Percentiles rank a stretch among this genome's conserved stretches.
Conservation (phyloP, 2,888 invertebrate species). For the Microdon myrmicae region DNA sequence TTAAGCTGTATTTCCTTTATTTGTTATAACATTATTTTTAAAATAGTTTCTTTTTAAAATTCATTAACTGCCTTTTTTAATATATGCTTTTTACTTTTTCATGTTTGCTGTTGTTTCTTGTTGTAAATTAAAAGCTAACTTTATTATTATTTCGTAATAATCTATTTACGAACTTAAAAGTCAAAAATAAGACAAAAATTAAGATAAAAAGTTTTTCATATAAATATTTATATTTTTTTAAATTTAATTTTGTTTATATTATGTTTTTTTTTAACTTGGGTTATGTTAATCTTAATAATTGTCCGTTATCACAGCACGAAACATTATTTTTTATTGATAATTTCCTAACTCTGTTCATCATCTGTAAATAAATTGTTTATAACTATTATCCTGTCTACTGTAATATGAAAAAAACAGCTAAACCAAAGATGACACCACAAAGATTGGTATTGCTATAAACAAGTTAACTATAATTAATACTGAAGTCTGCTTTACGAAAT, state of each 20-base stretch:
- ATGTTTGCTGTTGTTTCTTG: constrained; percentile 12
- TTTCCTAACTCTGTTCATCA: constrained; percentile 37
- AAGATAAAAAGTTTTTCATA: constrained; percentile 17
- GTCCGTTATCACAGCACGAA: constrained; percentile 58
- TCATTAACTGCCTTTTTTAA: constrained; percentile 37
- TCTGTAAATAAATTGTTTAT: constrained; percentile 31
- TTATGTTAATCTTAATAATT: constrained; percentile 51
- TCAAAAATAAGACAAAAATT: constrained; percentile 28
- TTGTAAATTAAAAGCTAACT: constrained; percentile 49
- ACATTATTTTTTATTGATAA: constrained; percentile 43
- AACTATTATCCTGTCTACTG: too few species aligned
- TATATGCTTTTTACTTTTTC: constrained; percentile 43
- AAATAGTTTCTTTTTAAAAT: constrained; percentile 43
- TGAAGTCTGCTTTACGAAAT: too few species aligned
- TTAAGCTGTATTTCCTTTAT: constrained; percentile 8
- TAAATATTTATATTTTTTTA: constrained; percentile 26
- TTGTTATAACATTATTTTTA: constrained; percentile 37
- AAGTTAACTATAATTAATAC: too few species aligned
- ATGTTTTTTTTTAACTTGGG: constrained; percentile 14
- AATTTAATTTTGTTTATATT: constrained; percentile 25
- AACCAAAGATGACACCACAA: too few species aligned
- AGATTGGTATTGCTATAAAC: too few species aligned
- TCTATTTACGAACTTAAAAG: constrained; percentile 52
- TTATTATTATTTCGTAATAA: constrained; percentile 45
- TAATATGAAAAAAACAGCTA: too few species aligned